Conservation (phyloP, 2,113 vertebrate genomes). For the Nothocercus julius region DNA sequence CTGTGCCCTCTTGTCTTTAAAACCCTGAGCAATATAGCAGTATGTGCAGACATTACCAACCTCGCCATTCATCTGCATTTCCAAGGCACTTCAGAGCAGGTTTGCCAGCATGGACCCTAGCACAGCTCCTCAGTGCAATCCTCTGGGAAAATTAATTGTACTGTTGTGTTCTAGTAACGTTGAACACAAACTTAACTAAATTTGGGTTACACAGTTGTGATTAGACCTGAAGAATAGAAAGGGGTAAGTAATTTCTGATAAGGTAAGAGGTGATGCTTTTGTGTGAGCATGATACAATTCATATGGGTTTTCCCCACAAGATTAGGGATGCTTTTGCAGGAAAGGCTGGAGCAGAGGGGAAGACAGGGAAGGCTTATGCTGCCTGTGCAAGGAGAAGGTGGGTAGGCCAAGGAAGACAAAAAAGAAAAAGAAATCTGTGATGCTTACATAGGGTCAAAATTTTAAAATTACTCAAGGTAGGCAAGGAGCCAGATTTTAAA, state of each 20-base stretch:
- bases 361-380: not conserved
- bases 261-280: not conserved
- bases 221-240: not conserved
- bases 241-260: not conserved
- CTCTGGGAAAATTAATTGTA: not conserved
- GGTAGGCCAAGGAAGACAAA: not conserved
- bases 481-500: not conserved
- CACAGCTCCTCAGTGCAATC: not conserved
- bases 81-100: not conserved
- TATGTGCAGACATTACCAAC: not conserved
- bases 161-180: not conserved
- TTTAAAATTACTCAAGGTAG: not conserved
- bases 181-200: not conserved
- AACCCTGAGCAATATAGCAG: not conserved
- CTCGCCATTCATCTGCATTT: not conserved
- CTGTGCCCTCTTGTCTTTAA: not conserved
- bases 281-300: not conserved
- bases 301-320: not conserved
- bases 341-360: not conserved
- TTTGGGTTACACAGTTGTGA: not conserved
- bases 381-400: rapidly evolving
- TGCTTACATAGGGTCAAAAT: not conserved
- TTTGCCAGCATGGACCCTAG: not conserved
- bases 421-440: not conserved
- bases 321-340: not conserved